Base-by-base conservation (phyloP, 2,113 vertebrate genomes). In the Elaphurus davidianus region DNA sequence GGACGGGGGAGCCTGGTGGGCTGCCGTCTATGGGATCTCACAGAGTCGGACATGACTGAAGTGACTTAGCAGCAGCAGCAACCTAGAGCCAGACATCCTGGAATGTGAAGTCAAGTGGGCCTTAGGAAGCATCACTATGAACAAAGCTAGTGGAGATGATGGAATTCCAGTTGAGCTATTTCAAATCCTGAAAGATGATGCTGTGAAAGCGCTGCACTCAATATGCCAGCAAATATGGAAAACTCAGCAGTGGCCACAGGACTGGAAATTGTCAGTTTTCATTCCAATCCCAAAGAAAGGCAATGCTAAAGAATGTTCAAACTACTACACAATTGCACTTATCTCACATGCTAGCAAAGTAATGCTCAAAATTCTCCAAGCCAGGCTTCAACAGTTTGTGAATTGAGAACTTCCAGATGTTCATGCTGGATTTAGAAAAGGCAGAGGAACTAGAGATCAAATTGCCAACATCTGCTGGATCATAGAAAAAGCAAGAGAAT, bases 21-120 rank as follows among this genome's bases (percentile, higher is more conserved):
- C 62, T 67, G 33, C 62, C 0, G 0, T 67, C 33, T n/a, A 0
- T 2, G 16, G 62, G 16, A 16, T 67, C 62, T 0, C 62, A n/a
- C 15, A 64, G 62, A 64, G 33, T 64, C 0, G 0, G 62, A n/a
- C 62, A 64, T 0, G 0, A 64, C 62, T 17, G 15, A 64, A 64
- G 62, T 0, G 0, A n/a, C 30, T 64, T 64, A 64, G 62, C 30
- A 17, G 30, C 62, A 64, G 62, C 62, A n/a, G 1, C 62, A 64
- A n/a, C 17, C 64, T 36, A 71, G 8, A 71, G 64, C 9, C 64
- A 67, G 64, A 36, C n/a, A 71, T 71, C 64, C 64, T 71, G n/a
- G 64, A 71, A 11, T 11, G 16, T 36, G 33, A 67, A 67, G 33
- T 67, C 64, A 67, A 67, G 33, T 10, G 33, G 33, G 33, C 4